Base-by-base conservation (phyloP, 2,888 invertebrate species). In the Cephus rjabovi region DNA sequence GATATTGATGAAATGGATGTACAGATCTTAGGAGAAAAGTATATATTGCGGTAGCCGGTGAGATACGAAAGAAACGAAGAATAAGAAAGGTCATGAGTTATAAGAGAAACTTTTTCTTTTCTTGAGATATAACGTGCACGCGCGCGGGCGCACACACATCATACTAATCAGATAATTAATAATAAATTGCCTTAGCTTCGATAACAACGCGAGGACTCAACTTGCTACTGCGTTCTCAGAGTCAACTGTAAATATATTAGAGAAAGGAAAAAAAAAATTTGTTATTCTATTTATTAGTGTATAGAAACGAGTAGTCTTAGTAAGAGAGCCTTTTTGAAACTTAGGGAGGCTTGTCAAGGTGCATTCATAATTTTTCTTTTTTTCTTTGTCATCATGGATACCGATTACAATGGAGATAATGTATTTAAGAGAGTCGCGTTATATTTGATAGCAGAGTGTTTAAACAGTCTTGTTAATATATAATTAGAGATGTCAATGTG, bases 281-380 rank as follows among this genome's bases (percentile, higher is more conserved):
- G 74, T 35, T 74, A 74, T 74, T 31, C 34, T 74, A 74, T 74
- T 74, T 74, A 74, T 33, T 74, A 74, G 74, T 34, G 34, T 74
- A 40, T 40, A 40, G 15, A 40, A 15, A 15, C 40, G 40, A 15
- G 4, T 40, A 40, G 40, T 40, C 37, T 15, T 40, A 40, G 15
- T 1, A 6, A 15, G 40, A 40, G 40, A 40, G 40, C 15, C 40
- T 40, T 15, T 40, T 40, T 15, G 40, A 40, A 40, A 15, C 1
- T 40, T 40, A 15, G 15, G 15, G 40, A 40, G 40, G 40, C 40
- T 40, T 15, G 40, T 40, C 40, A 40, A 40, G 40, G 40, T 40
- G 40, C 40, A 15, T 40, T 40, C 40, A 40, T 40, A 40, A 40
- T 15, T 40, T 40, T 40, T 40, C 40, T 40, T 40, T 40, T 40